A percentile compares a stretch with the other conserved stretches of the same genome.
These are phyloP conservation scores for Lates calcarifer DNA, from an alignment of 2,113 vertebrate genomes.

Conservation along the genomic window DNA sequence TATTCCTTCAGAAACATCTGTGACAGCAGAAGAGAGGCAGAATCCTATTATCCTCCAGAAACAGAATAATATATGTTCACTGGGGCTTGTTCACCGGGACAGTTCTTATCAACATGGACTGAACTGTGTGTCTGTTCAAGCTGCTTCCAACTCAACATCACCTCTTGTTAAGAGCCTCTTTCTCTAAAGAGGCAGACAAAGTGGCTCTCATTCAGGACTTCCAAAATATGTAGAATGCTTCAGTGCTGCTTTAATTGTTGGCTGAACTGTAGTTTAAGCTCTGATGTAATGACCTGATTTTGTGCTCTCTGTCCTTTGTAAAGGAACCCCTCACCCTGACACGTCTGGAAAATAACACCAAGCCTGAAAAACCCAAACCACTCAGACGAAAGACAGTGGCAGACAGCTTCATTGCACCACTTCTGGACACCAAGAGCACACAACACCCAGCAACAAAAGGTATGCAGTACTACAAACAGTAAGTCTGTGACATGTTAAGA, in stretches of 20 bases:
- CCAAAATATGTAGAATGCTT: slow-evolving; percentile 5
- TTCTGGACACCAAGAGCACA: slow-evolving; percentile 91
- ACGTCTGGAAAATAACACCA: slow-evolving; percentile 91
- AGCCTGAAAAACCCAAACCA: slow-evolving; percentile 94
- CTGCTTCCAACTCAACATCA: background rate
- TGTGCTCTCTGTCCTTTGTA: slow-evolving; percentile 35
- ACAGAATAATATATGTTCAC: background rate
- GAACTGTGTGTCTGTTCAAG: background rate
- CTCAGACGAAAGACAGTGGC: slow-evolving; percentile 91
- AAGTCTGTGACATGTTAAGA: background rate
- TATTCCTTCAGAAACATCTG: background rate
- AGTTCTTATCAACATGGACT: too few relatives aligned
- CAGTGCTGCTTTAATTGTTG: background rate
- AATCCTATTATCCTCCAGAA: background rate
- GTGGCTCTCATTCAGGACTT: slow-evolving; percentile 1
- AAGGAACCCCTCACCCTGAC: slow-evolving; percentile 91
- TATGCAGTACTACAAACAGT: slow-evolving; percentile 4
- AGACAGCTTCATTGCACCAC: slow-evolving; percentile 92
- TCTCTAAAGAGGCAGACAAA: slow-evolving; percentile 5
- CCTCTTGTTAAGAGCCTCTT: too few relatives aligned
- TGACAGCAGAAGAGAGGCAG: background rate
- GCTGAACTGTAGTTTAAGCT: background rate
- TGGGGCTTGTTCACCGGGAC: background rate
- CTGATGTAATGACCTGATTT: background rate
- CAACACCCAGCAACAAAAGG: slow-evolving; percentile 87